phyloP scores from a whole-genome alignment of 2,797 vertebrate genomes.

The Lepus oiostolus region DNA sequence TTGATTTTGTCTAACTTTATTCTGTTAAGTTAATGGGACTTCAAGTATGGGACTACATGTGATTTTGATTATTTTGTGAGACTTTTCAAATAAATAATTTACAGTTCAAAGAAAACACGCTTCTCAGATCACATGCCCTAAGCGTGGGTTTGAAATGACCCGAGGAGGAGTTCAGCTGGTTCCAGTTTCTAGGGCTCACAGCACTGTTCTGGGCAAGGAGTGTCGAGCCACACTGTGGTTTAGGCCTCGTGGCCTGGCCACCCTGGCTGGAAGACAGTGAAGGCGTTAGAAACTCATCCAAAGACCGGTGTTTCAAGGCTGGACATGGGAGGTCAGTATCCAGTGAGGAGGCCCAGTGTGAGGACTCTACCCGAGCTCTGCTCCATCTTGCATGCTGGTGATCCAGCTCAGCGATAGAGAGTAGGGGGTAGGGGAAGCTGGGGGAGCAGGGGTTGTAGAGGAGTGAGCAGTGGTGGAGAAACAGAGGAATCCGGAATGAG shows the following conservation, averaged over 20 bases:
- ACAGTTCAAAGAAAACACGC: conserved; percentile 42
- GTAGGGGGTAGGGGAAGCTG: not conserved
- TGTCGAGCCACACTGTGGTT: not conserved
- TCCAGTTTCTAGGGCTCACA: not conserved
- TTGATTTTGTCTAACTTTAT: not conserved
- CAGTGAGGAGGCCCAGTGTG: not conserved
- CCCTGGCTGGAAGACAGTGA: not conserved
- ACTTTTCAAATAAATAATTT: conserved; percentile 65
- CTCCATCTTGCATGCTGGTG: not conserved
- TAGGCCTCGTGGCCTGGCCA: not conserved
- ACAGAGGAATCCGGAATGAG: not conserved
- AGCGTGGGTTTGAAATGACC: conserved; percentile 26
- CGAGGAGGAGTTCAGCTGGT: not conserved
- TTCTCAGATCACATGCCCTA: not conserved
- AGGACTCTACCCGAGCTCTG: not conserved
- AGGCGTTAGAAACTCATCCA: not conserved
- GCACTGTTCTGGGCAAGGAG: not conserved
- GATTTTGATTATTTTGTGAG: conserved; percentile 50
- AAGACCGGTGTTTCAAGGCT: not conserved
- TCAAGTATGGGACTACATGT: not conserved
- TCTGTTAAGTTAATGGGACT: conserved; percentile 47
- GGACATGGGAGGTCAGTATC: not conserved
- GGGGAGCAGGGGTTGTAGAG: not conserved
- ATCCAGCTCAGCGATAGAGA: not conserved
- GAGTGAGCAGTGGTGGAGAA: not conserved